Evolutionary conservation across 2,888 invertebrate species (phyloP).

Genomic region (Philereme transversata): DNA sequence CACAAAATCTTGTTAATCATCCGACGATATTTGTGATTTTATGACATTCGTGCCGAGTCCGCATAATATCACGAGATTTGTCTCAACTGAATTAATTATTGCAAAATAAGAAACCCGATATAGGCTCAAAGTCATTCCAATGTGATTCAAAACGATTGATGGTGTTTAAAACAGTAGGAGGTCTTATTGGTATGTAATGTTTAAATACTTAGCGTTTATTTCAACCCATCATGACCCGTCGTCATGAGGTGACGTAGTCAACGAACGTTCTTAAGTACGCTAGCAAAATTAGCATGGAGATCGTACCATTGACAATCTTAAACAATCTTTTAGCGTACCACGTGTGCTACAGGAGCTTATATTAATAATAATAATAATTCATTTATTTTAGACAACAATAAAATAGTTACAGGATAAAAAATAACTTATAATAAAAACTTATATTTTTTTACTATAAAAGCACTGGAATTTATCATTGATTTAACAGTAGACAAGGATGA

Average conservation of each 20-base stretch:
- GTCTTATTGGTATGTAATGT: slow-evolving; percentile 7
- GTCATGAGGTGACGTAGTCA: slow-evolving; percentile 2
- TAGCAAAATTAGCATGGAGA: too few relatives aligned
- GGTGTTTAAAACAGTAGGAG: slow-evolving; percentile 25
- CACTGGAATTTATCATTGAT: too few relatives aligned
- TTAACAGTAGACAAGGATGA: too few relatives aligned
- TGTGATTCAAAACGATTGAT: slow-evolving; percentile 22
- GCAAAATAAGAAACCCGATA: slow-evolving; percentile 36
- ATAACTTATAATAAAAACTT: too few relatives aligned
- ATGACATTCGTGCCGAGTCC: slow-evolving; percentile 54
- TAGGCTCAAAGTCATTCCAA: slow-evolving; percentile 11
- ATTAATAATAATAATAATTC: too few relatives aligned
- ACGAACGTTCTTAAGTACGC: not conserved
- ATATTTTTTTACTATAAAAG: too few relatives aligned
- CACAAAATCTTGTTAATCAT: slow-evolving; percentile 54
- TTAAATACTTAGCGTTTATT: not conserved
- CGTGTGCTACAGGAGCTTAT: too few relatives aligned
- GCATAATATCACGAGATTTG: slow-evolving; percentile 37
- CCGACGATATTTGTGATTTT: slow-evolving; percentile 60
- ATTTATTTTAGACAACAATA: too few relatives aligned
- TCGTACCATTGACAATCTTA: too few relatives aligned
- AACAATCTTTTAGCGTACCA: too few relatives aligned
- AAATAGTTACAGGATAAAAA: too few relatives aligned
- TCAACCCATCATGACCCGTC: slow-evolving; percentile 1
- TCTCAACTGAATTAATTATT: slow-evolving; percentile 35